Base-by-base conservation (phyloP, 2,888 invertebrate species). In the Elgonia sp. region DNA sequence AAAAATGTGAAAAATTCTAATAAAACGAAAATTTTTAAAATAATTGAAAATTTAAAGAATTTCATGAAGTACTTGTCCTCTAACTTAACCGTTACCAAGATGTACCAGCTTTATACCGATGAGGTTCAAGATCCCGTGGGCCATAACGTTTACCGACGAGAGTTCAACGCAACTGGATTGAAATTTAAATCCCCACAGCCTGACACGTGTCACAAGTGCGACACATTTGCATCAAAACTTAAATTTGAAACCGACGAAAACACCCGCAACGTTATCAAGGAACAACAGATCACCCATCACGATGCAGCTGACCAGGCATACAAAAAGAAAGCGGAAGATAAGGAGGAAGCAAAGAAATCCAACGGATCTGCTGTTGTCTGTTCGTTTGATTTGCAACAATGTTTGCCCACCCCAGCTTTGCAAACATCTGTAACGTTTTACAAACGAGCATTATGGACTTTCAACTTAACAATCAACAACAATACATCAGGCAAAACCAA, bases 371-470 rank as follows among this genome's bases (percentile, higher is more conserved):
- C 40, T 9, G 14, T 70, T 8, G 29, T 87, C 7, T 63, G 55
- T 63, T 46, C 89, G 9, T 89, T 89, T 50, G 89, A 89, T 70
- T 60, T 88, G 73, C 90, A 92, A 73, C 92, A 92, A 87, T 91
- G 91, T 55, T 82, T 92, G 37, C 92, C 92, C 0, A 93, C 91
- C 20, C 91, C 91, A 14, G 69, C 89, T 70, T 73, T 93, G 29
- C 65, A 89, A n/a, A 89, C 91, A 40, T 91, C 91, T 42, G 89
- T 92, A 10, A 87, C 90, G 9, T 93, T 92, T 89, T 93, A 93
- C 75, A 92, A 92, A 89, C 70, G 92, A 37, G 88, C 91, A 70
- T 84, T 93, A 29, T 92, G 91, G 91, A 92, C 92, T 9, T 93
- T 82, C 79, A 92, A 92, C 81, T 86, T 92, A 9, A 92, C 92